A percentile compares a stretch with the other conserved stretches of the same genome.
phyloP scores from a whole-genome alignment of 2,113 vertebrate species.

The Dipodomys stephensi region DNA sequence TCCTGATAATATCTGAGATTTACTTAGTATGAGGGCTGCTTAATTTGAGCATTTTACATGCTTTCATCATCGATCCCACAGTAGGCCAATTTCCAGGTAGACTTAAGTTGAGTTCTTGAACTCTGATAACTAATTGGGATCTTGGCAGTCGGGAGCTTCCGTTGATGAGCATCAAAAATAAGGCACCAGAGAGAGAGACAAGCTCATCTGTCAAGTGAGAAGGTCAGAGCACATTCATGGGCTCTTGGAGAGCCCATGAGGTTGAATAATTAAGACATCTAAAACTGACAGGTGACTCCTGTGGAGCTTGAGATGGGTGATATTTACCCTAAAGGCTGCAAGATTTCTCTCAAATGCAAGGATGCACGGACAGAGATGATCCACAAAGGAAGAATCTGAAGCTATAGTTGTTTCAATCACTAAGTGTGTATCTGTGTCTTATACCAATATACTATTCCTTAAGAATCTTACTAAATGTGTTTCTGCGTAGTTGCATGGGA shows the following conservation, averaged over 20 bases:
- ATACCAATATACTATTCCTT: not conserved
- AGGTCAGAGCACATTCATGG: not conserved
- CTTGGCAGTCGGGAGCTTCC: slow-evolving; percentile 25
- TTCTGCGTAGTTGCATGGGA: not conserved
- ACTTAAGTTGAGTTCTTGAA: slow-evolving; percentile 15
- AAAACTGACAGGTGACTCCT: slow-evolving; percentile 31
- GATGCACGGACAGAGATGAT: not conserved
- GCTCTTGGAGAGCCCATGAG: not conserved
- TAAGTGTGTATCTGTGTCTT: slow-evolving; percentile 17
- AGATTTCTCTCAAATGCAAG: not conserved
- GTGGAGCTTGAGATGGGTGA: not conserved
- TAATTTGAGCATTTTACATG: slow-evolving; percentile 36
- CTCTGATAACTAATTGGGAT: slow-evolving; percentile 12
- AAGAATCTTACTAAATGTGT: not conserved
- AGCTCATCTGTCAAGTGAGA: slow-evolving; percentile 18
- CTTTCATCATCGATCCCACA: not conserved
- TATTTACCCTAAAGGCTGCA: slow-evolving; percentile 5
- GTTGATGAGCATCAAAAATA: slow-evolving; percentile 20
- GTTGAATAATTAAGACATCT: slow-evolving; percentile 14
- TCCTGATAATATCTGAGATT: slow-evolving; percentile 28
- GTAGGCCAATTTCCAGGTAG: not conserved
- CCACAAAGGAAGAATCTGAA: not conserved
- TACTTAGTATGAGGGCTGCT: not conserved
- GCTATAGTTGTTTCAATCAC: slow-evolving; percentile 10
- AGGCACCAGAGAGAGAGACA: slow-evolving; percentile 24